phyloP scores from a whole-genome alignment of 2,888 invertebrate species.

The Hymenopus coronatus region DNA sequence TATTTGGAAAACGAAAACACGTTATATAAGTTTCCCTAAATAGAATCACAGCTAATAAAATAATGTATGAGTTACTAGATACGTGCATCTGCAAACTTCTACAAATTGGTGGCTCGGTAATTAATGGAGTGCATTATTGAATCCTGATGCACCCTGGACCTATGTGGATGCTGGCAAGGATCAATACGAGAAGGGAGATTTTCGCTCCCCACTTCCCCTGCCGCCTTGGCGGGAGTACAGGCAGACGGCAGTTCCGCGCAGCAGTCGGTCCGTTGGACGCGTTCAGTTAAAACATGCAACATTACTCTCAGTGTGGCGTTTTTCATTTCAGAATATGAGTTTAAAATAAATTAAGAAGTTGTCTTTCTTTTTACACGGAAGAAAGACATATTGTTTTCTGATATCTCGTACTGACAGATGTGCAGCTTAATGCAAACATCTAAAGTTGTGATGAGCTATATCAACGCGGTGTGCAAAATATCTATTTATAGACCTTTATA shows the following conservation, averaged over 20 bases:
- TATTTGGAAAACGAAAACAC: no score
- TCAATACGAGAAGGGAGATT: not conserved
- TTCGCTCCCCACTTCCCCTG: no score
- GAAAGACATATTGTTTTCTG: not conserved
- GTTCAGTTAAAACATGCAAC: not conserved
- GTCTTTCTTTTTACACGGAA: not conserved
- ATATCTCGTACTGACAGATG: not conserved
- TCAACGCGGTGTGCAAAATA: not conserved
- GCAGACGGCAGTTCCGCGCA: not conserved
- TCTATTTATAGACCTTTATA: not conserved
- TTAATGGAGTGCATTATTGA: not conserved
- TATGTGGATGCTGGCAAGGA: slow-evolving; percentile 8
- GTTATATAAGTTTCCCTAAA: no score
- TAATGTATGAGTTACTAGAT: no score
- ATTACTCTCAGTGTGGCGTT: not conserved
- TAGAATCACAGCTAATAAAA: no score
- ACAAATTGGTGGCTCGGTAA: not conserved
- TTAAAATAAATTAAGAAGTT: not conserved
- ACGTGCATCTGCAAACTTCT: no score
- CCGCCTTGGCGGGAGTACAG: not conserved
- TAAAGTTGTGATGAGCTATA: not conserved
- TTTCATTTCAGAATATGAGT: not conserved
- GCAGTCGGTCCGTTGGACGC: not conserved
- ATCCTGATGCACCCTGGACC: slow-evolving; percentile 4
- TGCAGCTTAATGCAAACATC: not conserved